Evolutionary conservation across 2,113 vertebrate species (phyloP).

Genomic region (Cyanocitta stelleri): DNA sequence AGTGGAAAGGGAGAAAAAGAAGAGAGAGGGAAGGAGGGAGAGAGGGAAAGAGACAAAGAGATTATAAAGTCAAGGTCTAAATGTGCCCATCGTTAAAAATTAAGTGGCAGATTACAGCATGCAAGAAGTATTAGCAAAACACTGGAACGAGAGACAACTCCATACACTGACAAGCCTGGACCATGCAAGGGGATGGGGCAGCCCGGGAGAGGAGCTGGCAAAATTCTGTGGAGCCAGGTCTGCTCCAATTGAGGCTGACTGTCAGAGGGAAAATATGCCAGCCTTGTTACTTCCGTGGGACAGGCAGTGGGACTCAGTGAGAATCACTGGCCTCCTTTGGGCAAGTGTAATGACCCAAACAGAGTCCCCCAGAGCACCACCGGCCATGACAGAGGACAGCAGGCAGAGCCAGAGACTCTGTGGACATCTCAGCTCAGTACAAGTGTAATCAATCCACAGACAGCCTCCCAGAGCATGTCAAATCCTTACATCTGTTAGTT

Average conservation of each 20-base stretch:
- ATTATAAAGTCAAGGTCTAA: constrained; percentile 56
- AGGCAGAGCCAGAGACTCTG: neutral
- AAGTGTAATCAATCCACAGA: neutral
- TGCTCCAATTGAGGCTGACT: neutral
- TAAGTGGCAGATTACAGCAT: constrained; percentile 32
- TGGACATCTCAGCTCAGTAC: neutral
- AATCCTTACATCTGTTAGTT: neutral
- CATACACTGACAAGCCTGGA: neutral
- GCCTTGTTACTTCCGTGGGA: neutral
- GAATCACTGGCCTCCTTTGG: neutral
- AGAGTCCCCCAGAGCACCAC: neutral
- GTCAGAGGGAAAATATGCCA: neutral
- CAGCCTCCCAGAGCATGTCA: neutral
- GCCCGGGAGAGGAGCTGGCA: neutral
- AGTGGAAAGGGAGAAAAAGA: neutral
- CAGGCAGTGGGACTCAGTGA: neutral
- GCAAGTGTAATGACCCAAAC: neutral
- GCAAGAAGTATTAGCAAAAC: constrained; percentile 12
- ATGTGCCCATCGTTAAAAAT: constrained; percentile 14
- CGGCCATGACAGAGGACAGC: neutral
- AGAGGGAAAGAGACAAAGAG: constrained; percentile 41
- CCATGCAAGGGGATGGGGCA: neutral
- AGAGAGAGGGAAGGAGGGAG: neutral
- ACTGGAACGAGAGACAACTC: neutral
- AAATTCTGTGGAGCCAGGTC: neutral